These are phyloP conservation scores for Thomomys bottae DNA, from an alignment of 2,113 vertebrate species.

Conservation along the genomic window DNA sequence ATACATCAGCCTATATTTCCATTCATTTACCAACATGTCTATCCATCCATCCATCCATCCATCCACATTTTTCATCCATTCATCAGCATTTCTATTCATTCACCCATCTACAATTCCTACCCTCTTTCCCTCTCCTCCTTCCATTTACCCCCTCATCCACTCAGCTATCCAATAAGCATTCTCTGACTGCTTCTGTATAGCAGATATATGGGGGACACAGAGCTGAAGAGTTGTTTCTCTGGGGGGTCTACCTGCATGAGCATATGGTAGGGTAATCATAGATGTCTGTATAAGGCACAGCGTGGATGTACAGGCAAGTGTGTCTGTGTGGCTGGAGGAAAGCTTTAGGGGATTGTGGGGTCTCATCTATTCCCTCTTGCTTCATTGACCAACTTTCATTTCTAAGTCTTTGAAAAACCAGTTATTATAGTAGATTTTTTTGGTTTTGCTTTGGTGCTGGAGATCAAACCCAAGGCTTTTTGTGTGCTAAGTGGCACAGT, in stretches of 20 bases:
- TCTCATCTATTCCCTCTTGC: background rate
- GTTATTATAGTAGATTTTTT: background rate
- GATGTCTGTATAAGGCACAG: background rate
- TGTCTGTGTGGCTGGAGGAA: background rate
- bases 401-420: conserved; percentile 15
- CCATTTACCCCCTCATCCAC: background rate
- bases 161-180: no score
- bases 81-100: background rate
- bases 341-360: background rate
- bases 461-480: background rate
- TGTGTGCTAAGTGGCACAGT: background rate
- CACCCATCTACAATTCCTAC: background rate
- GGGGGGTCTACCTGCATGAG: no score
- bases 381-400: background rate
- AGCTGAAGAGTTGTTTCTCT: no score
- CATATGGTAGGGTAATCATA: background rate
- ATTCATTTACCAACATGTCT: background rate
- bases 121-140: background rate
- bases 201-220: background rate
- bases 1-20: background rate
- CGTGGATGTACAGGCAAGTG: background rate
- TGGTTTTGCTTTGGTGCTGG: background rate
- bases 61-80: background rate
- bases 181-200: background rate
- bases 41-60: background rate